A percentile compares a stretch with the other conserved stretches of the same genome.
phyloP scores from a whole-genome alignment of 2,797 vertebrate species.

The Clarias pachynema region DNA sequence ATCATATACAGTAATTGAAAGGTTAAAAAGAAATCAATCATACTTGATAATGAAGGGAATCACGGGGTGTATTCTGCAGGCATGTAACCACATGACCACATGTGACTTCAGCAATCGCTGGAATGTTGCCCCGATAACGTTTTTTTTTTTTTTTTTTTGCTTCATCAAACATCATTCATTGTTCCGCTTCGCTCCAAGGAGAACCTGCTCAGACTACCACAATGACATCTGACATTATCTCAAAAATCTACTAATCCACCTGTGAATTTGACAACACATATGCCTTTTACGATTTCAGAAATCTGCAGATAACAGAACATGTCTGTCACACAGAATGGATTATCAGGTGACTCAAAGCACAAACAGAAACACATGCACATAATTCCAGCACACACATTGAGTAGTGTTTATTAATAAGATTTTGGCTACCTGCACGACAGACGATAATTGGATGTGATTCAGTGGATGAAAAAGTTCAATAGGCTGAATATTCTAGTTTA shows the following conservation, averaged over 20 bases:
- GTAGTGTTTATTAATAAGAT: background rate
- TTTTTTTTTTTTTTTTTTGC: conserved; percentile 58
- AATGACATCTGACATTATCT: conserved; percentile 23
- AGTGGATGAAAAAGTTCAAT: conserved; percentile 12
- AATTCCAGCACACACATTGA: background rate
- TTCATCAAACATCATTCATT: conserved; percentile 64
- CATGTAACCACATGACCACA: conserved; percentile 39
- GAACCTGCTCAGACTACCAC: conserved; percentile 21
- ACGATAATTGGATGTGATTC: background rate
- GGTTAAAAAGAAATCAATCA: background rate
- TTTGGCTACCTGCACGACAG: background rate
- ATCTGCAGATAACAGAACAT: conserved; percentile 31
- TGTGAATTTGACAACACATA: conserved; percentile 8
- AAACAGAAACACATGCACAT: background rate
- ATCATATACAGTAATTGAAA: background rate
- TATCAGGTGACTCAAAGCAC: conserved; percentile 11
- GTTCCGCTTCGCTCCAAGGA: background rate
- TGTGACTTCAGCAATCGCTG: conserved; percentile 49
- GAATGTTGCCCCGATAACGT: conserved; percentile 65
- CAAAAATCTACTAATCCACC: conserved; percentile 1
- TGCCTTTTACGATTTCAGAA: conserved; percentile 11
- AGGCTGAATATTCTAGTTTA: background rate
- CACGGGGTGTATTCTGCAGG: conserved; percentile 18
- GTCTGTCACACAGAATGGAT: conserved; percentile 19
- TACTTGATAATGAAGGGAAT: conserved; percentile 14